phyloP scores from a whole-genome alignment of 2,888 invertebrate genomes.

The Drosophila cognata region DNA sequence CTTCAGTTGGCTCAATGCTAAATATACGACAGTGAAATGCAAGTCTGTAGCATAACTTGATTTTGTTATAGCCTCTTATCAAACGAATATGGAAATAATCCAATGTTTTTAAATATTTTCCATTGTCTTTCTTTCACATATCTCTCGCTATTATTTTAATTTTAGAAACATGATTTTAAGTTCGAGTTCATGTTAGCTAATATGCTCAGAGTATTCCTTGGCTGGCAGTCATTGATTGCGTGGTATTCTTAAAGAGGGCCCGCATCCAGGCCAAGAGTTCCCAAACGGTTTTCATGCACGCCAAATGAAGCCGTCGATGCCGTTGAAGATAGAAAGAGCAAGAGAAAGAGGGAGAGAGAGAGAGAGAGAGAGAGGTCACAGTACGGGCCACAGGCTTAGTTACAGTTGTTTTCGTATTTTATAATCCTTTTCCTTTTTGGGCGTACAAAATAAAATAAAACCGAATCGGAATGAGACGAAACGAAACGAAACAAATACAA shows the following conservation, averaged over 20 bases:
- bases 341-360: constrained; percentile 23
- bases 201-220: neutral
- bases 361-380: constrained; percentile 20
- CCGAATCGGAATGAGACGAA: constrained; percentile 4
- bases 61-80: neutral
- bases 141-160: neutral
- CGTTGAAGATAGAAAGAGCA: constrained; percentile 20
- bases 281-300: constrained; percentile 76
- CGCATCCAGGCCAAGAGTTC: constrained; percentile 41
- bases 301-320: constrained; percentile 71
- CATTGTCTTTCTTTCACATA: neutral
- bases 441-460: constrained; percentile 41
- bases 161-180: neutral
- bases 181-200: neutral
- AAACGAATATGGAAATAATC: neutral
- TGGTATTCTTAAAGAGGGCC: constrained; percentile 27
- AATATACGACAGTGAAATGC: neutral
- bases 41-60: neutral
- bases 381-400: constrained; percentile 35
- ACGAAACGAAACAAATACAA: constrained; percentile 28
- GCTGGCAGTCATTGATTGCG: neutral
- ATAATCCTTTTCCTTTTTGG: constrained; percentile 78
- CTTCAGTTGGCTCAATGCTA: neutral
- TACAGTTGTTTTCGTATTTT: constrained; percentile 68
- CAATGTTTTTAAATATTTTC: neutral